Evolutionary conservation across 2,888 invertebrate species (phyloP), one percentile per base, ranked within the genome.

Genomic region (Bombylius discolor): DNA sequence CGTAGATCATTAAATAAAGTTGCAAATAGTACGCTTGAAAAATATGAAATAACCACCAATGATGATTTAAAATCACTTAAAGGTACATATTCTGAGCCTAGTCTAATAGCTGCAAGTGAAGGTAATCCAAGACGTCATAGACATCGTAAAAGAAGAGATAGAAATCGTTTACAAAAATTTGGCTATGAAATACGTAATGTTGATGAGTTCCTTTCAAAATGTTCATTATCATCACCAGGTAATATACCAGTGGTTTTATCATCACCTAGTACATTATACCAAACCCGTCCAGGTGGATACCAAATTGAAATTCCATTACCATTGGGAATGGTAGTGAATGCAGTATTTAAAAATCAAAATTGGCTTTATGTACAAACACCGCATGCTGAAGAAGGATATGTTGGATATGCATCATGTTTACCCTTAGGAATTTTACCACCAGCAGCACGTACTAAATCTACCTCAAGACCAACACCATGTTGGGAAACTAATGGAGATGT

Each of bases 281-380:
- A 87, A 70, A 88, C 87, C 1, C 80, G 83, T 58, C 77, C 79
- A 50, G 84, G 83, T n/a, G 79, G 79, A 45, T 84, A 82, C 64
- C 82, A 83, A 65, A 77, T 79, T 11, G 87, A 87, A 70, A 76
- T 86, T 52, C 77, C 81, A 0, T 71, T 89, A 52, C 87, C 89
- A 0, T 73, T 89, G 58, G 90, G 90, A 5, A 89, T 89, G 71
- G 89, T 90, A 5, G 89, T 90, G 12, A 90, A 90, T 69, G 89
- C 89, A 0, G 85, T 90, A 34, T 90, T 89, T 71, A 89, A 89
- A 70, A 89, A 87, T 66, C 83, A 88, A 64, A 83, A 83, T 64
- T 90, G 90, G 90, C 72, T 90, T 45, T 90, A 89, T 67, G 88
- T 86, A 23, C 89, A 89, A 70, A 90, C 89, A 1, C 88, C 89